Evolutionary conservation across 2,113 vertebrate species (phyloP).

Genomic region (Phalacrocorax aristotelis): DNA sequence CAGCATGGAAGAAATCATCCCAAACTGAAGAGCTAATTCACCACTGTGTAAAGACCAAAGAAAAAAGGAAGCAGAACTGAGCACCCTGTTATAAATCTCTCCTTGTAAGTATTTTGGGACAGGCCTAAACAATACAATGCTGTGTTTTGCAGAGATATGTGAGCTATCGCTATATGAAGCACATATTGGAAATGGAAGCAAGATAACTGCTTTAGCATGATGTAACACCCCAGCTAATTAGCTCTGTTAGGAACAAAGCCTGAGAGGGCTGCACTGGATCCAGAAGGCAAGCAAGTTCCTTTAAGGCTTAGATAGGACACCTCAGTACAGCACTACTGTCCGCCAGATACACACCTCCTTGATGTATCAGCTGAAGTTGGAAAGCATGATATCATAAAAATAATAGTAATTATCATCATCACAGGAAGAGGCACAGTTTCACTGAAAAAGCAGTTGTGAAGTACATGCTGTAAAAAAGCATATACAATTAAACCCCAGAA

Average conservation of each 20-base stretch:
- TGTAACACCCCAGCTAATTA: neutral
- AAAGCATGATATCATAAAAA: neutral
- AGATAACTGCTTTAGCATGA: constrained; percentile 23
- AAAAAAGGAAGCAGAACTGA: constrained; percentile 1
- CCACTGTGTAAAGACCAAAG: neutral
- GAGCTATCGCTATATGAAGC: constrained; percentile 5
- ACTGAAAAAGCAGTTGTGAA: neutral
- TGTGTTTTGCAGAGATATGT: constrained; percentile 34
- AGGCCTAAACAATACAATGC: constrained; percentile 7
- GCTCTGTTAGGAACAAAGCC: neutral
- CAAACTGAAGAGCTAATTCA: neutral
- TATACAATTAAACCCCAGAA: neutral
- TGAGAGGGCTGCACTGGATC: neutral
- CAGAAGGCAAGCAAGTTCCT: neutral
- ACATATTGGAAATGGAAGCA: neutral
- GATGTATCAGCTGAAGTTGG: neutral
- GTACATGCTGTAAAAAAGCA: neutral
- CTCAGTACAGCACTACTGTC: neutral
- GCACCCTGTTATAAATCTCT: constrained; percentile 8
- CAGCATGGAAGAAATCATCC: neutral
- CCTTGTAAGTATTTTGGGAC: neutral
- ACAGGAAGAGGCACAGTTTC: neutral
- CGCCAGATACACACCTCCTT: neutral
- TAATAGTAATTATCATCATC: neutral
- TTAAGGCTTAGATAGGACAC: neutral